Base-by-base conservation (phyloP, 2,888 invertebrate species). In the Polymixis lichenea region DNA sequence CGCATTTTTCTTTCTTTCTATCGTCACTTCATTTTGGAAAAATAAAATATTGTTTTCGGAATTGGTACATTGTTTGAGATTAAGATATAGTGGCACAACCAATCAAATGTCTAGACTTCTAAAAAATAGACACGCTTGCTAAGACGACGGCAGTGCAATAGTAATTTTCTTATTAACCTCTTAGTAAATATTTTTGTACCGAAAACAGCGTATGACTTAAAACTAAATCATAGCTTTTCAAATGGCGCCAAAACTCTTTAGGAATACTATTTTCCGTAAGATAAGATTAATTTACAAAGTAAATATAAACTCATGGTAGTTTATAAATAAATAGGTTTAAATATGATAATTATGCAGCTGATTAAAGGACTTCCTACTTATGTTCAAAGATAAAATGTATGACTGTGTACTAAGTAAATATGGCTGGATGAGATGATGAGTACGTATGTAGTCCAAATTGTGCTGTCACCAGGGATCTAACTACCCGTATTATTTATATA, bases 301-400 rank as follows among this genome's bases (percentile, higher is more conserved):
- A 55, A 62, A 46, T 19, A 80, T 53, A 81, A 62, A 64, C 28
- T 49, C 15, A n/a, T 73, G 51, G 19, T 66, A 58, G 17, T 43
- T 51, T 58, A 71, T 70, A 67, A 38, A 77, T 69, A 72, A 62
- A 77, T 69, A 69, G 11, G 38, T 43, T 66, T 68, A 46, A 58
- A 19, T 61, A 72, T 56, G 72, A 61, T 82, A 82, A 78, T 70
- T 78, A 82, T 74, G 66, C 78, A 70, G 74, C 58, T 78, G 53
- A 67, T 25, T 58, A 70, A 1, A 67, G 38, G 4, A 73, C 58
- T 82, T 82, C 83, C 69, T 82, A 58, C 53, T 77, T 62, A 73
- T 55, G 55, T 49, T 68, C 56, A 46, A 71, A 61, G 56, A 60
- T 76, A 64, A 38, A 38, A 76, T 66, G 43, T 66, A 70, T 66